Evolutionary conservation across 92 coral and sea anemone genomes (phyloP).

Genomic region (Umimayanthus chanpuru): DNA sequence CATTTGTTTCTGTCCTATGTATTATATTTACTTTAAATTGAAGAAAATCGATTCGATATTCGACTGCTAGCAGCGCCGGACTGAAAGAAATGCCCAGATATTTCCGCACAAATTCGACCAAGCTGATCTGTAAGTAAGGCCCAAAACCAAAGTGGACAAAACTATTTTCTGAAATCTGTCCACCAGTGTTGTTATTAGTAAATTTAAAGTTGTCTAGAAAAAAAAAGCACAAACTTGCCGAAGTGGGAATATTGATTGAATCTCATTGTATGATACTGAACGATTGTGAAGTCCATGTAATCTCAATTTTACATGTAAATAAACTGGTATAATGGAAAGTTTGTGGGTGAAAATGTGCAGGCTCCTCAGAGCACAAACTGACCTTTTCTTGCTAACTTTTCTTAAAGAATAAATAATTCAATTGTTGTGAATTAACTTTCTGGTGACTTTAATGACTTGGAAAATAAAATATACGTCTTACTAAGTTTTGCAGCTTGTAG

Average conservation of each 20-base stretch:
- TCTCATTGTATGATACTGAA: constrained; percentile 74
- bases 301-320: constrained; percentile 89
- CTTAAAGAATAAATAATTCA: not conserved
- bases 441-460: constrained; percentile 25
- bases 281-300: constrained; percentile 69
- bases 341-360: constrained; percentile 36
- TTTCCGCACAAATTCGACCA: constrained; percentile 19
- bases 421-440: constrained; percentile 16
- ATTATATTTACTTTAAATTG: constrained; percentile 60
- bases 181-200: constrained; percentile 30
- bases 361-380: not conserved
- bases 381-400: not conserved
- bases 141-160: constrained; percentile 15
- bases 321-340: constrained; percentile 67
- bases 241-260: constrained; percentile 24
- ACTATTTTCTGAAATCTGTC: constrained; percentile 26
- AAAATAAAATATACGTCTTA: constrained; percentile 22
- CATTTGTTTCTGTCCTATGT: constrained; percentile 56
- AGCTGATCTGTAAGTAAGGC: constrained; percentile 22
- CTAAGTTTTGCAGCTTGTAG: not conserved
- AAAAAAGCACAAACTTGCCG: constrained; percentile 29
- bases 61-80: constrained; percentile 44
- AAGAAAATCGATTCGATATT: constrained; percentile 19
- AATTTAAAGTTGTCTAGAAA: constrained; percentile 42
- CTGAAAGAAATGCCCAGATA: constrained; percentile 44